Percentiles rank a stretch among this genome's conserved stretches.
phyloP scores from a whole-genome alignment of 2,797 vertebrate species.

The Danio choprae region DNA sequence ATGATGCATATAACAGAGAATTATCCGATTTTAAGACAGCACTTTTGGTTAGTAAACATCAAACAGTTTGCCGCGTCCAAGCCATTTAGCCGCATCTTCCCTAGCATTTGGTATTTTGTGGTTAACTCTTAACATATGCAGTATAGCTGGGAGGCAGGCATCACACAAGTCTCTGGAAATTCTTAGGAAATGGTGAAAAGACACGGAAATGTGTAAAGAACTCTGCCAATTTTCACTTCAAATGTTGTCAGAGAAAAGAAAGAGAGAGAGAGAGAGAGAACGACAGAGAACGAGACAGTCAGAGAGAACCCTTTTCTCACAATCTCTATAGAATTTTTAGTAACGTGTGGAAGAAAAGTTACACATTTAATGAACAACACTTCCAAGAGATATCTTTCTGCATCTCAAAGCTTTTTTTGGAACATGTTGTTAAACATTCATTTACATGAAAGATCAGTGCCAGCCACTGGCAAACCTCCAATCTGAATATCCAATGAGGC shows the following conservation, averaged over 20 bases:
- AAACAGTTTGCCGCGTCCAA: slow-evolving; percentile 58
- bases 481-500: slow-evolving; percentile 44
- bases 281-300: slow-evolving; percentile 60
- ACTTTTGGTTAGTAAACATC: slow-evolving; percentile 55
- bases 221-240: slow-evolving; percentile 81
- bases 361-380: slow-evolving; percentile 88
- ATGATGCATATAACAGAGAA: slow-evolving; percentile 42
- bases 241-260: slow-evolving; percentile 75
- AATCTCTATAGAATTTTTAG: slow-evolving; percentile 61
- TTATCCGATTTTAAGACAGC: slow-evolving; percentile 43
- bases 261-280: slow-evolving; percentile 60
- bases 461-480: slow-evolving; percentile 55
- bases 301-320: slow-evolving; percentile 70
- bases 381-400: slow-evolving; percentile 70
- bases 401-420: slow-evolving; percentile 55
- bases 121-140: slow-evolving; percentile 87
- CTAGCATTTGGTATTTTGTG: slow-evolving; percentile 79
- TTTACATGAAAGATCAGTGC: slow-evolving; percentile 62
- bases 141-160: slow-evolving; percentile 77
- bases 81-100: slow-evolving; percentile 65
- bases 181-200: slow-evolving; percentile 80
- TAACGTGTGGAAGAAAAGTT: slow-evolving; percentile 73
- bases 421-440: slow-evolving; percentile 67
- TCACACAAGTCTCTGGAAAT: slow-evolving; percentile 81
- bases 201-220: slow-evolving; percentile 83